These are phyloP conservation scores for Illadopsis cleaveri DNA, from an alignment of 2,113 vertebrate species.

Conservation along the genomic window DNA sequence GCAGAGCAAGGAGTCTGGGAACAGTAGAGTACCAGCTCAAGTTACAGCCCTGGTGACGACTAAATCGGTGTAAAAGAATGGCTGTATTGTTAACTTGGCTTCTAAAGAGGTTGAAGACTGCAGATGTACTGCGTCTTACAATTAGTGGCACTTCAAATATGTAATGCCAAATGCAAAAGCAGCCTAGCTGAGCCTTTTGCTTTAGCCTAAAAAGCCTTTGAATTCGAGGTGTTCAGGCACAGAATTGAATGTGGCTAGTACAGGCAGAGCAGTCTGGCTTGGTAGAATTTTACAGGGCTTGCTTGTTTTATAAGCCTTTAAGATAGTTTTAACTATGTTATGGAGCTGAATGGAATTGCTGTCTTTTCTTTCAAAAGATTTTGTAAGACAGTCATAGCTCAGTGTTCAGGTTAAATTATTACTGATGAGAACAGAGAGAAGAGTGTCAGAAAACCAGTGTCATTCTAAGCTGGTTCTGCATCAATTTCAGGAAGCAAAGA, in stretches of 20 bases:
- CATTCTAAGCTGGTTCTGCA: background rate
- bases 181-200: background rate
- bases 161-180: background rate
- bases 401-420: background rate
- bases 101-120: background rate
- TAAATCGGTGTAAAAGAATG: background rate
- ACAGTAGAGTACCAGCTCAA: background rate
- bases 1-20: background rate
- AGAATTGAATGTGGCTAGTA: background rate
- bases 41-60: background rate
- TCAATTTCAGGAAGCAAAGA: background rate
- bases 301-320: background rate
- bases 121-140: background rate
- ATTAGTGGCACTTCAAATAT: background rate
- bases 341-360: background rate
- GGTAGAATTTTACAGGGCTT: background rate
- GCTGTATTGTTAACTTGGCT: background rate
- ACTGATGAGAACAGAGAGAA: background rate
- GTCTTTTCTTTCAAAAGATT: background rate
- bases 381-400: background rate
- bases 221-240: background rate
- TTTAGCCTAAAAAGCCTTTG: background rate
- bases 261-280: background rate
- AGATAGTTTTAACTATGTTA: background rate
- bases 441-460: background rate